phyloP scores from a whole-genome alignment of 2,113 vertebrate genomes.

The Peromyscus polionotus region DNA sequence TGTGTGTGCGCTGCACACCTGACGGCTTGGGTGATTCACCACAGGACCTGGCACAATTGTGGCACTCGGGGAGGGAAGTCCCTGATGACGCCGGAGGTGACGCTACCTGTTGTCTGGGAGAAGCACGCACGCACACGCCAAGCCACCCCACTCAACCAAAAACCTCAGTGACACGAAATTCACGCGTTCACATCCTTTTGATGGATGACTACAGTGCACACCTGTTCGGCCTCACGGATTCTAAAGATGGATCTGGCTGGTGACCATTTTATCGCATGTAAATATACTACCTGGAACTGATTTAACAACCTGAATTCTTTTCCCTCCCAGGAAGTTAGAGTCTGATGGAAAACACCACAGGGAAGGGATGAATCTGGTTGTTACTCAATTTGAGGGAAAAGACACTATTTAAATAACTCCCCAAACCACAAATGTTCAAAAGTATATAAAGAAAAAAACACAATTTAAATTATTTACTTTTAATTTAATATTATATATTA shows the following conservation, averaged over 20 bases:
- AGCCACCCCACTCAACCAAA: neutral
- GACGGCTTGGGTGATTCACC: slow-evolving; percentile 66
- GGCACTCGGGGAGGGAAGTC: neutral
- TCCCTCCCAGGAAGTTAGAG: neutral
- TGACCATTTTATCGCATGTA: neutral
- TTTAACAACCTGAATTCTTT: neutral
- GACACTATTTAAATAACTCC: slow-evolving; percentile 6
- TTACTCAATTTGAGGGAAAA: slow-evolving; percentile 8
- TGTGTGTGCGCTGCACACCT: slow-evolving; percentile 58
- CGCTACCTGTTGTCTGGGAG: slow-evolving; percentile 18
- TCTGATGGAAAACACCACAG: neutral
- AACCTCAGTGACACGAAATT: slow-evolving; percentile 35
- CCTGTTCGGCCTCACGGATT: neutral
- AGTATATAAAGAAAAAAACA: neutral
- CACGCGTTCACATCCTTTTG: slow-evolving; percentile 32
- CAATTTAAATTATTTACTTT: slow-evolving; percentile 51
- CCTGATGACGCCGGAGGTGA: slow-evolving; percentile 1
- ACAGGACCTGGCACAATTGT: neutral
- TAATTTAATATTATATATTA: neutral
- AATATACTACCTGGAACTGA: neutral
- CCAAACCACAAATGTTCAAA: neutral
- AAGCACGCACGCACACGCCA: neutral
- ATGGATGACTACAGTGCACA: neutral
- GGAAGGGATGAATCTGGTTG: neutral
- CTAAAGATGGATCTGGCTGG: neutral